Base-by-base conservation (phyloP, 2,888 invertebrate species). In the Heliconius ethilla region DNA sequence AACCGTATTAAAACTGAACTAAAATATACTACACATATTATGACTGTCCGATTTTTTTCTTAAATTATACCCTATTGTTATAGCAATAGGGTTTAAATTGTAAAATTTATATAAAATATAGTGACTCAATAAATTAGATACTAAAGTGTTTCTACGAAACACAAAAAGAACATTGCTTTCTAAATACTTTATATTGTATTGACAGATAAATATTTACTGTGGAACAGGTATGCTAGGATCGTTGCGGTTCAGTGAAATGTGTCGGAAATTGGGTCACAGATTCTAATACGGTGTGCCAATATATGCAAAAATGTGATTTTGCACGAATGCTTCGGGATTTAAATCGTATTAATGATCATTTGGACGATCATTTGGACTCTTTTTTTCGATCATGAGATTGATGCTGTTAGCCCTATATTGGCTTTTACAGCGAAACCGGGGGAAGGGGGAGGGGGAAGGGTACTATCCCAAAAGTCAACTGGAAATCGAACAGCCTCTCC, bases 51-150 rank as follows among this genome's bases (percentile, higher is more conserved):
- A 45, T 5, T 4, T 70, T 18, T 22, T 45, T 22, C 18, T 3
- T 7, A 27, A 70, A 55, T n/a, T n/a, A 33, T 22, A 59, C 70
- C n/a, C n/a, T 72, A 72, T 55, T 9, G 1, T 1, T 13, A 29
- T 6, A 9, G 6, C 0, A n/a, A 25, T 55, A 72, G 6, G 29
- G 70, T n/a, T 22, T 22, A 55, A 72, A 55, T 7, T 72, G 27
- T 0, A 51, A 59, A 33, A 27, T 0, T 7, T 29, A 6, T 33
- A 22, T 27, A 7, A 22, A 55, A 29, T 55, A n/a, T 51, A 18
- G 70, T 29, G 70, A 72, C 18, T 72, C 70, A 55, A 72, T 72
- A 72, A 72, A 76, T 76, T 76, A 65, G 70, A 25, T 15, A 70
- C 65, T 29, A 65, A 37, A 72, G 70, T 76, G 25, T 37, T 72